Evolutionary conservation across 1,140 invertebrate species (phyloP).

Genomic region (Phthorimaea operculella): DNA sequence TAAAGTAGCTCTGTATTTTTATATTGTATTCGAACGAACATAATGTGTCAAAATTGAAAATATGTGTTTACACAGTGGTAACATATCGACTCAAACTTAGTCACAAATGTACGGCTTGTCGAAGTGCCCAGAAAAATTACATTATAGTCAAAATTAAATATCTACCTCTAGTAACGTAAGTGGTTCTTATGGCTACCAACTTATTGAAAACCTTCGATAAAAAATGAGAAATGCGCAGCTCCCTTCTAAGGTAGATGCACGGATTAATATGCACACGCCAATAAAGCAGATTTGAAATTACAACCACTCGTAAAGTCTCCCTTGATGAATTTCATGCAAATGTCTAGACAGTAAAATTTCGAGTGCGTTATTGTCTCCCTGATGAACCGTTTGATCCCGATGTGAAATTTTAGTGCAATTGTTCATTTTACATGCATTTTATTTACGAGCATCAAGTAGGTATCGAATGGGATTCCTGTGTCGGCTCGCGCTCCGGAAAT

Average conservation of each 20-base stretch:
- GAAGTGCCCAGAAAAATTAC: too few species aligned
- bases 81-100: too few species aligned
- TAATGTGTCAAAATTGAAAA: too few species aligned
- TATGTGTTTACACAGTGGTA: too few species aligned
- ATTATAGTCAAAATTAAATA: too few species aligned
- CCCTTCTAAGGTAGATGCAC: not conserved
- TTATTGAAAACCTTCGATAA: too few species aligned
- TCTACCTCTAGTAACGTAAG: too few species aligned
- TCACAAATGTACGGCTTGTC: too few species aligned
- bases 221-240: not conserved
- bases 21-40: too few species aligned
- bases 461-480: not conserved
- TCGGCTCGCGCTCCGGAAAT: too few species aligned
- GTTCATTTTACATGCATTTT: constrained; percentile 2
- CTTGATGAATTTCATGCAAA: constrained; percentile 28
- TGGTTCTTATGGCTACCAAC: too few species aligned
- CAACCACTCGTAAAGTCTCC: constrained; percentile 19
- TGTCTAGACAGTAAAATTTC: constrained; percentile 16
- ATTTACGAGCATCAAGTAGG: not conserved
- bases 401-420: constrained; percentile 4
- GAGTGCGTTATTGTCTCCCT: constrained; percentile 10
- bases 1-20: too few species aligned
- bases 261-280: constrained; percentile 17
- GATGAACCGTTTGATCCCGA: constrained; percentile 12
- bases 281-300: constrained; percentile 18